Evolutionary conservation across 2,888 invertebrate species (phyloP), one percentile per base, ranked within the genome.

Genomic region (Lithodes maja): DNA sequence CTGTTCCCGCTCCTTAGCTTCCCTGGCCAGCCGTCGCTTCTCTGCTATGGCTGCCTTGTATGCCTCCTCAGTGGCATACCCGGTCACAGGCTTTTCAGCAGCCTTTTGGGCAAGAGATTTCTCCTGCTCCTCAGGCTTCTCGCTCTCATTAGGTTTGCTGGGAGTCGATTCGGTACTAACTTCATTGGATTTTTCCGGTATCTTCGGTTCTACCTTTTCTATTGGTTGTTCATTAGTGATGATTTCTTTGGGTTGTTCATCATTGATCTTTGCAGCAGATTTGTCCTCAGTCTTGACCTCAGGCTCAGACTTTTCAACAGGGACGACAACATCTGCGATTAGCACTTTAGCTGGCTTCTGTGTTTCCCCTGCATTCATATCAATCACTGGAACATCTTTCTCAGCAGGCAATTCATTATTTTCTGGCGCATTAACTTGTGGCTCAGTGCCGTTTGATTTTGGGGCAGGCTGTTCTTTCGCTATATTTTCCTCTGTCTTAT

Each of bases 11-110:
- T 99, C 98, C 12, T 98, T 97, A 94, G 98, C 98, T 94, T 98
- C 98, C 33, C 98, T 94, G 12, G 98, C 98, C 90, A 97, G 94
- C 89, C 98, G 95, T 92, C 98, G 95, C 91, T 97, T 95, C 94
- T 98, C 98, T 0, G 98, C 98, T 87, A 99, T 94, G 87, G 98
- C 98, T 33, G 98, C 98, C 94, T 98, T 98, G 7, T 98, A 98
- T 93, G 98, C 96, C 94, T 97, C 98, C 94, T 98, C 98, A 1
- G 98, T 98, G 9, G 96, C 90, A 88, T 91, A 91, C 0, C 91
- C 91, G 17, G 86, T 93, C 92, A 92, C 87, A 69, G 92, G 92
- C 61, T 92, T 86, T 50, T 92, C 87, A 81, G 84, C 84, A 83
- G 83, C 85, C 85, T 84, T 78, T 83, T 89, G 89, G 79, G 81